phyloP scores from a whole-genome alignment of 2,113 vertebrate species.

The Lampris incognitus region DNA sequence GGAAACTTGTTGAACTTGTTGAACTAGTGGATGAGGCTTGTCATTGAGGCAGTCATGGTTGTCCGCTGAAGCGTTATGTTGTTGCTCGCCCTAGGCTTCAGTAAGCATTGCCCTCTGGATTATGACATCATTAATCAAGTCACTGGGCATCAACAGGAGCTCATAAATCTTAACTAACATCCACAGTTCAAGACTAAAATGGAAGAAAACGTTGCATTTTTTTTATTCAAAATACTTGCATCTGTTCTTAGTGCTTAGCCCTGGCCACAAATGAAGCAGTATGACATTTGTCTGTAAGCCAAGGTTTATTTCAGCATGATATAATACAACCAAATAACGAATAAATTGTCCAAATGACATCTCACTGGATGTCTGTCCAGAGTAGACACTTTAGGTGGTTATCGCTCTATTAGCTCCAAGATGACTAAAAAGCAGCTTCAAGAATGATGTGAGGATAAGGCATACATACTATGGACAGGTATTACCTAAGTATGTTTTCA shows the following conservation, averaged over 20 bases:
- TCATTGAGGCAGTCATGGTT: slow-evolving; percentile 39
- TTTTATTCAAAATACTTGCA: slow-evolving; percentile 26
- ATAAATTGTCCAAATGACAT: slow-evolving; percentile 29
- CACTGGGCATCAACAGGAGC: slow-evolving; percentile 21
- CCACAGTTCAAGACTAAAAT: background rate
- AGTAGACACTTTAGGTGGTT: slow-evolving; percentile 49
- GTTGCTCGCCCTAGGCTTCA: slow-evolving; percentile 44
- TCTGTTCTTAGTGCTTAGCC: slow-evolving; percentile 8
- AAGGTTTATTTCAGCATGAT: slow-evolving; percentile 13
- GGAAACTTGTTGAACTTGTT: slow-evolving; percentile 55
- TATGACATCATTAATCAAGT: slow-evolving; percentile 63
- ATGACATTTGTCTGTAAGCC: slow-evolving; percentile 15
- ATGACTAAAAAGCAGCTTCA: slow-evolving; percentile 17
- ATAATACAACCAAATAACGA: slow-evolving; percentile 26
- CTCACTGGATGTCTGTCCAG: slow-evolving; percentile 5
- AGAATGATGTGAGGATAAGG: slow-evolving; percentile 10
- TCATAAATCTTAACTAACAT: slow-evolving; percentile 18
- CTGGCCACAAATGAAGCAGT: slow-evolving; percentile 22
- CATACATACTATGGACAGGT: slow-evolving; percentile 11
- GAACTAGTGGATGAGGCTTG: slow-evolving; percentile 48
- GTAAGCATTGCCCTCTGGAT: slow-evolving; percentile 49
- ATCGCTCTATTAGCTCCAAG: slow-evolving; percentile 12
- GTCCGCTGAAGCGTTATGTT: slow-evolving; percentile 48
- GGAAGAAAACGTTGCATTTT: slow-evolving; percentile 41
- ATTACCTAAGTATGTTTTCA: slow-evolving; percentile 42